Base-by-base conservation (phyloP, 2,888 invertebrate species). In the Drosophila nr. perissopoda region DNA sequence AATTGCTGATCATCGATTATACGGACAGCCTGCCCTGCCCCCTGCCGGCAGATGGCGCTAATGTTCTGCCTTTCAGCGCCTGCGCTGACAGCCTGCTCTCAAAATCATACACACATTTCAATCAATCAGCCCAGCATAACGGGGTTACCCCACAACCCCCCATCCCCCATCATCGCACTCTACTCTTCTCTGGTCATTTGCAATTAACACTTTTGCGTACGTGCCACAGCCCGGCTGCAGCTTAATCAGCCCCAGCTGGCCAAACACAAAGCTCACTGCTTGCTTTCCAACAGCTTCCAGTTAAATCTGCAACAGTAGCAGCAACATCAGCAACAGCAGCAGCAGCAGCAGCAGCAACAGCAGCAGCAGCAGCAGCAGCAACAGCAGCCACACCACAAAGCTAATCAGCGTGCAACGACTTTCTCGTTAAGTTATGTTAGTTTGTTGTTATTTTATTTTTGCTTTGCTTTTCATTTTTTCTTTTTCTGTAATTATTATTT, bases 131-230 rank as follows among this genome's bases (percentile, higher is more conserved):
- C 49, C 61, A 53, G 52, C 70, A 68, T 65, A 78, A 77, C 82
- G 82, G 82, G 48, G 77, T 16, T 27, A 40, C 31, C 5, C 16
- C 10, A 40, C 38, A 36, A 2, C 11, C 52, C 46, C 31, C 8
- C 10, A 27, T n/a, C 2, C 27, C 7, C 38, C 46, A 25, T 13
- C 8, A 38, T 40, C 40, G 31, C 52, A 42, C 49, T 71, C 40
- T 49, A 49, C 51, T 64, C 46, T 59, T 70, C n/a, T 74, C 83
- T 81, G 76, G 82, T 84, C 85, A 89, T 89, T 88, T 80, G 91
- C 91, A 90, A 87, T 90, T 90, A 89, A 87, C 88, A 89, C 81
- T 90, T 89, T 81, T 78, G 88, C 79, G 91, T 89, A 91, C 91
- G 91, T 91, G 88, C 91, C 75, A 76, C 91, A 76, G 66, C 65